phyloP scores from a whole-genome alignment of 2,113 vertebrate species.

The Climacteris rufus region DNA sequence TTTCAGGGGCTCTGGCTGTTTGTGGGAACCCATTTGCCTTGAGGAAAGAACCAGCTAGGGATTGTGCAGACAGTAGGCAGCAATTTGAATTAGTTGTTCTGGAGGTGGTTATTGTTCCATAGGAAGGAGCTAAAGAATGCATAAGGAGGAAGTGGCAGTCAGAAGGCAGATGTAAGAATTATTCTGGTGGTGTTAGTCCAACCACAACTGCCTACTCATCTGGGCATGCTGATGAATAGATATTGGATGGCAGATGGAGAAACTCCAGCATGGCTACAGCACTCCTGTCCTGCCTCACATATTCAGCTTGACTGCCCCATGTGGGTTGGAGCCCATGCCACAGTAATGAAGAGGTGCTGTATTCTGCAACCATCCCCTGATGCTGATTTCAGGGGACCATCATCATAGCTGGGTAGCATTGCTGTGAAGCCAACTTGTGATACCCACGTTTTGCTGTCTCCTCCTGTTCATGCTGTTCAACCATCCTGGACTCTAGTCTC shows the following conservation, averaged over 20 bases:
- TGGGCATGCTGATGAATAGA: not conserved
- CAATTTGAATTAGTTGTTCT: not conserved
- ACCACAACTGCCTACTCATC: accelerated
- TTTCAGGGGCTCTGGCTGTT: not conserved
- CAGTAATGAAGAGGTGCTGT: not conserved
- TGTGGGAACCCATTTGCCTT: not conserved
- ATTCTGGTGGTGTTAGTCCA: not conserved
- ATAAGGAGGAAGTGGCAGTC: not conserved
- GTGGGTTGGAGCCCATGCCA: not conserved
- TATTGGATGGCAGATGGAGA: not conserved
- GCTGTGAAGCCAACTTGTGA: not conserved
- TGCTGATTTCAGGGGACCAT: not conserved
- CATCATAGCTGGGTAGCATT: not conserved
- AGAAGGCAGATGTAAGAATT: not conserved
- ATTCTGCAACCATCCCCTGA: not conserved
- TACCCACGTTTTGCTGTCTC: not conserved
- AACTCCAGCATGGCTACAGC: not conserved
- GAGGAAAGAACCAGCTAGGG: not conserved
- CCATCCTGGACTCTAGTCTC: not conserved
- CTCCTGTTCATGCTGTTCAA: not conserved
- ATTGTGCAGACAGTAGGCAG: not conserved
- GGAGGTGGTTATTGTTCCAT: not conserved
- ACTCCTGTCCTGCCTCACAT: not conserved
- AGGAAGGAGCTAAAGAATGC: not conserved
- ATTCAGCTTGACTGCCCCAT: not conserved